Conservation (phyloP, 2,113 vertebrate species). For the Festucalex cinctus region DNA sequence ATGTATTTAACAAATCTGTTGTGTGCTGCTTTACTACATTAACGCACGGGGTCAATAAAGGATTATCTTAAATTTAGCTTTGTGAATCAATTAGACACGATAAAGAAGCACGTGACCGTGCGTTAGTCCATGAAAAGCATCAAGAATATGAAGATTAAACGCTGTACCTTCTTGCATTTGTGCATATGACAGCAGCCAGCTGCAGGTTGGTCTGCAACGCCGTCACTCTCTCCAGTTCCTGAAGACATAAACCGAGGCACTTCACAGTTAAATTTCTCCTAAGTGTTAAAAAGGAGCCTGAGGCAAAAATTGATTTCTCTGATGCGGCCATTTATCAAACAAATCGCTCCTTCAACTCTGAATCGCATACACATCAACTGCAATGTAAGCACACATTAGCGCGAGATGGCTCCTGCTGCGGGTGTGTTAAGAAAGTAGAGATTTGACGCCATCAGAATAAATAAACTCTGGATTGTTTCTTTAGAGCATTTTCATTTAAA, state of each 20-base stretch:
- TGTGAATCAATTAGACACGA: neutral
- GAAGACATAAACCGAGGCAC: conserved; percentile 8
- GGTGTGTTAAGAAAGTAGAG: conserved; percentile 10
- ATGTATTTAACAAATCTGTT: neutral
- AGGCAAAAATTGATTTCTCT: neutral
- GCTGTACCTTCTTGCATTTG: conserved; percentile 88
- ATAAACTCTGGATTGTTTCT: neutral
- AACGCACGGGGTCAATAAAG: neutral
- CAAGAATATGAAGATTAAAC: neutral
- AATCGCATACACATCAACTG: conserved; percentile 5
- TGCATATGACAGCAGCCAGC: conserved; percentile 93
- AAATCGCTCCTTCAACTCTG: conserved; percentile 5
- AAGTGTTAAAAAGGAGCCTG: neutral
- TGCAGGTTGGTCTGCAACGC: conserved; percentile 90
- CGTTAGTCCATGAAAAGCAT: neutral
- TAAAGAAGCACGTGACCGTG: neutral
- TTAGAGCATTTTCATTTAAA: conserved; percentile 11
- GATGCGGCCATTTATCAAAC: conserved; percentile 6
- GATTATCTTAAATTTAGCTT: neutral
- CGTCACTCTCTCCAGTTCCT: conserved; percentile 96
- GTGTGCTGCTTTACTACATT: neutral
- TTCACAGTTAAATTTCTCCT: neutral
- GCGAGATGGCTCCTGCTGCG: conserved; percentile 6
- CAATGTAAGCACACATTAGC: neutral
- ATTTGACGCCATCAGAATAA: conserved; percentile 2